Conservation (phyloP, 1,140 invertebrate species). For the Drosophila nannoptera region DNA sequence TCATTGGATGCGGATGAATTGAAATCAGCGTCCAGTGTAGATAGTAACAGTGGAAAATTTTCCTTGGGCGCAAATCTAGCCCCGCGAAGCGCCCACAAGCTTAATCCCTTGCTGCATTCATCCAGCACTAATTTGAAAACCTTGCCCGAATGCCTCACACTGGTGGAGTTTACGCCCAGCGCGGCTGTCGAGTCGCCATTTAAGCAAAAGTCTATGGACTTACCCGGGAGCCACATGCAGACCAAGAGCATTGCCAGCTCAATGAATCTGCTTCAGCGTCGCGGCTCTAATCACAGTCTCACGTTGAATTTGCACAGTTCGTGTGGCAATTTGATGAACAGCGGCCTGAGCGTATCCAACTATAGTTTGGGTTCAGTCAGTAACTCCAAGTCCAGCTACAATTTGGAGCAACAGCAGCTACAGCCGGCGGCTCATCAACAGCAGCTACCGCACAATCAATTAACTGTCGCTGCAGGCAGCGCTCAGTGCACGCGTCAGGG, state of each 20-base stretch:
- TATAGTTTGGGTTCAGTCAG: slow-evolving; percentile 65
- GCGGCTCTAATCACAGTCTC: slow-evolving; percentile 92
- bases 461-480: slow-evolving; percentile 43
- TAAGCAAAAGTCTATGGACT: slow-evolving; percentile 73
- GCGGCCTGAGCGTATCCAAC: slow-evolving; percentile 69
- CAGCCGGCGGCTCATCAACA: slow-evolving; percentile 24
- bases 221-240: slow-evolving; percentile 44
- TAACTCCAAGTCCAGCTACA: slow-evolving; percentile 74
- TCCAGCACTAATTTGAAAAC: slow-evolving; percentile 84
- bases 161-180: slow-evolving; percentile 81
- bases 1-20: slow-evolving; percentile 54
- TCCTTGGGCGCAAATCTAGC: slow-evolving; percentile 54
- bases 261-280: slow-evolving; percentile 86
- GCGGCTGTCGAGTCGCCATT: slow-evolving; percentile 51
- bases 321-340: slow-evolving; percentile 70
- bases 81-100: slow-evolving; percentile 64
- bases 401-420: slow-evolving; percentile 51
- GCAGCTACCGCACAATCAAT: slow-evolving; percentile 28
- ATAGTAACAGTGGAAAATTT: slow-evolving; percentile 54
- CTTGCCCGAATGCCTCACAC: slow-evolving; percentile 83
- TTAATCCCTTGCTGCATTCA: slow-evolving; percentile 79
- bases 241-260: slow-evolving; percentile 62
- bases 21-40: slow-evolving; percentile 63
- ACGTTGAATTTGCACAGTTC: slow-evolving; percentile 83
- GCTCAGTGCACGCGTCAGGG: slow-evolving; percentile 82